Evolutionary conservation across 2,797 vertebrate species (phyloP).

Genomic region (Adrianichthys oophorus): DNA sequence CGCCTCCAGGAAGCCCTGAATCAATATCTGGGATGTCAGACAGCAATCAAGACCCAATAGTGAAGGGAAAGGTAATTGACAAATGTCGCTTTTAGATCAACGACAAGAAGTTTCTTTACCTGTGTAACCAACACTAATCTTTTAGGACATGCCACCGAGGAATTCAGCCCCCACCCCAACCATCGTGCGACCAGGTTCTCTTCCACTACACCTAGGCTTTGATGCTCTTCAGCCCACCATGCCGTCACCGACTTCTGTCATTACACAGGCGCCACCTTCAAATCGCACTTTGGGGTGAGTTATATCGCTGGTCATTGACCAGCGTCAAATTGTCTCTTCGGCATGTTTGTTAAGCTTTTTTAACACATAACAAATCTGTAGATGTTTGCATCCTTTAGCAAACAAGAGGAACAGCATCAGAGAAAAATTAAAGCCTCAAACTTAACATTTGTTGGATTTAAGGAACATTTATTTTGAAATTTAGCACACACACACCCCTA

Average conservation of each 20-base stretch:
- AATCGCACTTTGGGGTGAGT: constrained; percentile 93
- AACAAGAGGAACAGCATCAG: too few species aligned
- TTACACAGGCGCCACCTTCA: constrained; percentile 95
- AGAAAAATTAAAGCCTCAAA: too few species aligned
- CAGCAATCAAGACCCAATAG: constrained; percentile 50
- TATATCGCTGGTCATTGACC: background rate
- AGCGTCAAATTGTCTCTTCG: background rate
- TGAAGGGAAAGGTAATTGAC: constrained; percentile 67
- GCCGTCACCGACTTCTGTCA: constrained; percentile 97
- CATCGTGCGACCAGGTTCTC: constrained; percentile 93
- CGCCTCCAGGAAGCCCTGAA: constrained; percentile 87
- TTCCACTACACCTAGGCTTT: constrained; percentile 91
- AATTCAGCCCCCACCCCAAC: constrained; percentile 91
- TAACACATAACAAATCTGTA: background rate
- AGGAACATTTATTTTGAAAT: too few species aligned
- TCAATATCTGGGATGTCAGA: constrained; percentile 76
- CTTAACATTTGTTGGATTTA: too few species aligned
- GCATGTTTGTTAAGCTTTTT: background rate
- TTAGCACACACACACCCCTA: too few species aligned
- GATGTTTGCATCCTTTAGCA: too few species aligned
- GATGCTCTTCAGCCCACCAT: constrained; percentile 91
- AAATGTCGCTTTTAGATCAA: background rate
- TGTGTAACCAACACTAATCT: constrained; percentile 13
- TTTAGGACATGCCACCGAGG: constrained; percentile 81
- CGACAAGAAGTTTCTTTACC: too few species aligned